Percentiles rank a stretch among this genome's conserved stretches.
phyloP scores from a whole-genome alignment of 1,140 invertebrate species.

The Hetaerina americana region DNA sequence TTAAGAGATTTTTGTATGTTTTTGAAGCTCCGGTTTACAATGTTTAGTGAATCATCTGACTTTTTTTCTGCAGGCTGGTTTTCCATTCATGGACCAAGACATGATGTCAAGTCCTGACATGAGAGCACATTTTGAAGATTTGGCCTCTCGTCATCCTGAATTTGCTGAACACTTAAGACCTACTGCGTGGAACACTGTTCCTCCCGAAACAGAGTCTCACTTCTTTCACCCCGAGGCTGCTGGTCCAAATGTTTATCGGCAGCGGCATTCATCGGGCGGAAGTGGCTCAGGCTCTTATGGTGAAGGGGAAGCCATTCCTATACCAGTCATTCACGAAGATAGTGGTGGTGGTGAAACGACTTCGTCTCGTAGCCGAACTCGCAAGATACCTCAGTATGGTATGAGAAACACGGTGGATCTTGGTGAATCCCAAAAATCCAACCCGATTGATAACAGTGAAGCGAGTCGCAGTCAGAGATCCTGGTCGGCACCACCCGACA shows the following conservation, averaged over 20 bases:
- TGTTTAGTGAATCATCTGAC: too few relatives aligned
- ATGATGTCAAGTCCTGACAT: neutral
- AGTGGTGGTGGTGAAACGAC: neutral
- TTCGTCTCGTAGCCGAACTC: neutral
- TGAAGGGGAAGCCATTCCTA: slow-evolving; percentile 13
- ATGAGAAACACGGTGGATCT: slow-evolving; percentile 62
- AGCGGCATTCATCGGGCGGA: slow-evolving; percentile 27
- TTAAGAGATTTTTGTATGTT: neutral
- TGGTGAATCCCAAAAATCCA: slow-evolving; percentile 35
- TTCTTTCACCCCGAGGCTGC: slow-evolving; percentile 17
- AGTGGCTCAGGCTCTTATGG: slow-evolving; percentile 28
- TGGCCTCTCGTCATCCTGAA: slow-evolving; percentile 44
- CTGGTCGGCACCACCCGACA: slow-evolving; percentile 51
- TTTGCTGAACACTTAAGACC: slow-evolving; percentile 40
- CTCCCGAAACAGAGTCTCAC: slow-evolving; percentile 27
- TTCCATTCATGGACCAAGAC: neutral
- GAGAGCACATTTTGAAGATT: slow-evolving; percentile 34
- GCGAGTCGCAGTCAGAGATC: slow-evolving; percentile 44
- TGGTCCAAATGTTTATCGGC: slow-evolving; percentile 24
- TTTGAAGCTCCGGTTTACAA: too few relatives aligned
- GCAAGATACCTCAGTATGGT: slow-evolving; percentile 48
- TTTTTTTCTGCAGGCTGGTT: neutral
- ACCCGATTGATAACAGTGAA: slow-evolving; percentile 39
- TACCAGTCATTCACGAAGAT: neutral
- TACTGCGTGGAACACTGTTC: slow-evolving; percentile 31